phyloP scores from a whole-genome alignment of 1,140 invertebrate species.

The Hylyphantes graminicola region DNA sequence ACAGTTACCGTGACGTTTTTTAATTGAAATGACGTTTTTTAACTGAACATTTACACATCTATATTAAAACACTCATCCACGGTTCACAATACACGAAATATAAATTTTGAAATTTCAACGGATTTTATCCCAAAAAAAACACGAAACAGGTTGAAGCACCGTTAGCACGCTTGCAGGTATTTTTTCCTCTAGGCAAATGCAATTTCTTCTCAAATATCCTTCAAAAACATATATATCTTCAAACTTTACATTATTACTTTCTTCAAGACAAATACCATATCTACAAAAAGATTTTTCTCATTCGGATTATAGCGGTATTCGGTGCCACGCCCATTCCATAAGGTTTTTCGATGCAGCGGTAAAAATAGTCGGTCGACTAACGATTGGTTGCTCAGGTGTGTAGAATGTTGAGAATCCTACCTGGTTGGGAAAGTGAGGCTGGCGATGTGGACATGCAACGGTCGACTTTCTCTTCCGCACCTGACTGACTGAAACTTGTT shows the following conservation, averaged over 20 bases:
- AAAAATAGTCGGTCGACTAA: slow-evolving; percentile 3
- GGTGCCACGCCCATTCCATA: slow-evolving; percentile 39
- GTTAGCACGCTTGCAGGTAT: too few species aligned
- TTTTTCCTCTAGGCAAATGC: too few species aligned
- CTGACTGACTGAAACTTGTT: not conserved
- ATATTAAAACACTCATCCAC: too few species aligned
- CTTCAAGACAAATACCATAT: too few species aligned
- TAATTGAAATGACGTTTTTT: not conserved
- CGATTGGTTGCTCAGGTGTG: slow-evolving; percentile 52
- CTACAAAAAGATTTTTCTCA: too few species aligned
- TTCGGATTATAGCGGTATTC: slow-evolving; percentile 13
- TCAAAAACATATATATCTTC: too few species aligned
- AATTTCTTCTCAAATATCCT: too few species aligned
- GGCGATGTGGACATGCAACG: slow-evolving; percentile 20
- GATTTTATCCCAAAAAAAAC: too few species aligned
- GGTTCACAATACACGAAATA: too few species aligned
- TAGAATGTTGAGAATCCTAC: slow-evolving; percentile 44
- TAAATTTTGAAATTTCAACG: too few species aligned
- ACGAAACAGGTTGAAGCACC: too few species aligned
- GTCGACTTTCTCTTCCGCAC: slow-evolving; percentile 3
- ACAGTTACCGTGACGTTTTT: not conserved
- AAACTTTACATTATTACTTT: too few species aligned
- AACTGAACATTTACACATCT: not conserved
- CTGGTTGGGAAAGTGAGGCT: slow-evolving; percentile 35
- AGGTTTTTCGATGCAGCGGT: slow-evolving; percentile 1